phyloP scores from a whole-genome alignment of 2,888 invertebrate genomes.

The Latrodectus elegans region DNA sequence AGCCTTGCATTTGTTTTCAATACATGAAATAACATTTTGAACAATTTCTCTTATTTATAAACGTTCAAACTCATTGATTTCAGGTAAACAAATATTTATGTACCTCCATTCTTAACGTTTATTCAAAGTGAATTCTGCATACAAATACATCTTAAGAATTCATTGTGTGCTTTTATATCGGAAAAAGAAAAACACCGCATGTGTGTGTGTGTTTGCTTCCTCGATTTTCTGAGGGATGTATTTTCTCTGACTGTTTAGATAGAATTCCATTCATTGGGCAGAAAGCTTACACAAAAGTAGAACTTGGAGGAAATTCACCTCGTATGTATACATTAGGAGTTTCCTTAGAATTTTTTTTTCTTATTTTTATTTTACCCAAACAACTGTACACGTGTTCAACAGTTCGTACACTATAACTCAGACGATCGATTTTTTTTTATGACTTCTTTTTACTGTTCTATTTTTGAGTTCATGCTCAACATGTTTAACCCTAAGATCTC shows the following conservation, averaged over 20 bases:
- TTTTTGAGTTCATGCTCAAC: no score
- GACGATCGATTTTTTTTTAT: no score
- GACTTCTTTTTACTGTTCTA: no score
- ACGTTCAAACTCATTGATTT: no score
- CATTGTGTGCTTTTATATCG: background rate
- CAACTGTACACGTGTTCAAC: no score
- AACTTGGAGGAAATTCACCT: conserved; percentile 19
- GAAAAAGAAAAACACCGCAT: background rate
- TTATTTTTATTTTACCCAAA: background rate
- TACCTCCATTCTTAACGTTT: background rate
- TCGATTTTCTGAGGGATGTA: background rate
- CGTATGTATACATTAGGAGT: conserved; percentile 35
- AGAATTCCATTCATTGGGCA: background rate
- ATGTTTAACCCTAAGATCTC: no score
- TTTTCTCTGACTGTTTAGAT: background rate
- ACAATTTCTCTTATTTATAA: no score
- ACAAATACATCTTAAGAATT: background rate
- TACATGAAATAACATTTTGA: no score
- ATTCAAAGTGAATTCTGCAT: background rate
- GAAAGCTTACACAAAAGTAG: background rate
- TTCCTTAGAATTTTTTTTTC: background rate
- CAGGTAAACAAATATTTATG: background rate
- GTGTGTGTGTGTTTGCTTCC: background rate
- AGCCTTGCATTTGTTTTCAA: no score
- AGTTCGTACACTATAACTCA: no score